Evolutionary conservation across 2,888 invertebrate genomes (phyloP).

Genomic region (Antheraea yamamai): DNA sequence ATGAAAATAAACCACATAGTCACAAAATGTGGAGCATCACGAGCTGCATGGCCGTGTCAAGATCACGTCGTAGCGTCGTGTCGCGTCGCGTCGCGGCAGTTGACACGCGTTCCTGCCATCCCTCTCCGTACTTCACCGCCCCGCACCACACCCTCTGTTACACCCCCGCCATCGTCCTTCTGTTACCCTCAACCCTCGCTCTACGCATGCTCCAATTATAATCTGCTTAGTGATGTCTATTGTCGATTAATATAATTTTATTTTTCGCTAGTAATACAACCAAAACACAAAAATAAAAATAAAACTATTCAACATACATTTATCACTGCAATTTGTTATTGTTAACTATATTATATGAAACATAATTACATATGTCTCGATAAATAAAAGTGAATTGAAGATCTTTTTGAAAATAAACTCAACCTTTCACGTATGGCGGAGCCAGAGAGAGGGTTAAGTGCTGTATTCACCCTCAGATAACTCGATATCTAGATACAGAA

Average conservation of each 20-base stretch:
- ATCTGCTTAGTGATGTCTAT: slow-evolving; percentile 79
- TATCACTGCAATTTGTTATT: not conserved
- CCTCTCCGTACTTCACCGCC: slow-evolving; percentile 49
- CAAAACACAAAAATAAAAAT: not conserved
- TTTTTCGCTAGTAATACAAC: slow-evolving; percentile 14
- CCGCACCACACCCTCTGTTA: slow-evolving; percentile 40
- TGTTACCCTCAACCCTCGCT: slow-evolving; percentile 69
- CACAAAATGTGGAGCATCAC: slow-evolving; percentile 58
- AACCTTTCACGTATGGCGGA: slow-evolving; percentile 52
- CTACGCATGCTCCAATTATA: slow-evolving; percentile 83
- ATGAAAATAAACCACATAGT: slow-evolving; percentile 33
- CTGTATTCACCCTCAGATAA: slow-evolving; percentile 66
- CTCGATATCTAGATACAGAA: slow-evolving; percentile 77
- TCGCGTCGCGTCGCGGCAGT: slow-evolving; percentile 61
- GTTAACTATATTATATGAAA: not conserved
- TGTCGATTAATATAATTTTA: slow-evolving; percentile 64
- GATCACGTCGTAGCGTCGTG: slow-evolving; percentile 66
- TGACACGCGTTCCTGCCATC: slow-evolving; percentile 60
- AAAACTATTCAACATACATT: not conserved
- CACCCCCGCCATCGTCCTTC: slow-evolving; percentile 44
- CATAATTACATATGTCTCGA: not conserved
- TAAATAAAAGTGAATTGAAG: not conserved
- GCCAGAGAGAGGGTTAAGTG: slow-evolving; percentile 64
- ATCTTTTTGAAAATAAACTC: slow-evolving; percentile 31
- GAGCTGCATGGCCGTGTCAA: slow-evolving; percentile 76